Evolutionary conservation across 2,888 invertebrate genomes (phyloP), one percentile per base, ranked within the genome.

Genomic region (Drosophila engyochracea): DNA sequence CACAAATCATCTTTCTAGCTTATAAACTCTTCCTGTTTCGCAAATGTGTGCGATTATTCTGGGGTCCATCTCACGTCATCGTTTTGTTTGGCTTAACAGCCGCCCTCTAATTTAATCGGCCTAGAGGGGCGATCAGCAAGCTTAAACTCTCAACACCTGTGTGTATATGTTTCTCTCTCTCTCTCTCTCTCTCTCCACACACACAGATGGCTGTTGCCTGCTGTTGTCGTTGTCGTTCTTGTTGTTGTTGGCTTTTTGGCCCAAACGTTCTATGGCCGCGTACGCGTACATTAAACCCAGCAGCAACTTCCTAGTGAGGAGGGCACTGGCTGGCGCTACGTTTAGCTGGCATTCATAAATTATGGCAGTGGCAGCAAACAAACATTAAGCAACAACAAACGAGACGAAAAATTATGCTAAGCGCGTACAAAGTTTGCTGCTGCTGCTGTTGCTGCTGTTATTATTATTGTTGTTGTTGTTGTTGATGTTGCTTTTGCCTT

Each of bases 271-370:
- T 88, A 70, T 64, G 72, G 59, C 69, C 69, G 52, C 67, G 66
- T 59, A 58, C 64, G 78, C 76, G 83, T 76, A 74, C 79, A 78
- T 80, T 89, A 86, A 89, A 86, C 82, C 70, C 80, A 41, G 52
- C n/a, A 10, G 33, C 58, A 66, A 83, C 85, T 85, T 85, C 85
- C 86, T 89, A 82, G 80, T 85, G 84, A 63, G 83, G 78, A 78
- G 83, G 80, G 79, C 82, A 80, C 83, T 88, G 85, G 85, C 83
- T 88, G 85, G 85, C 85, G 85, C 85, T 89, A 75, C 74, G 64
- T 77, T 77, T 55, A 74, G 81, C 73, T 83, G 71, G 82, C 89
- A 85, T 82, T 86, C 84, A 86, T 89, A 85, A 85, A 85, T 85
- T 85, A 89, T 85, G 77, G 66, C 73, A 76, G 60, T 65, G 74